phyloP scores from a whole-genome alignment of 2,888 invertebrate genomes.

The Erebia aethiops region DNA sequence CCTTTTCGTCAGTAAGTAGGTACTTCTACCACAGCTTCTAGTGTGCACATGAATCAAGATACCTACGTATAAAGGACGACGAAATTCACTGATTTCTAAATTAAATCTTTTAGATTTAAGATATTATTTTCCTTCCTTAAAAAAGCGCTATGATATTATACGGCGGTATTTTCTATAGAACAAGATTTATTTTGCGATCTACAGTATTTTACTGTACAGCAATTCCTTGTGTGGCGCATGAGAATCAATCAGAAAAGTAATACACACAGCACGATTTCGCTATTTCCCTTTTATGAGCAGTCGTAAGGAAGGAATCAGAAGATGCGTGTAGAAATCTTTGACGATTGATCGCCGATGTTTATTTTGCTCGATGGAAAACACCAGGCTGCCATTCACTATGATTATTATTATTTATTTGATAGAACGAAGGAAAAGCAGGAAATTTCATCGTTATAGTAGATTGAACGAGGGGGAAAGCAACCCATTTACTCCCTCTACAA shows the following conservation, averaged over 20 bases:
- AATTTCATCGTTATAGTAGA: background rate
- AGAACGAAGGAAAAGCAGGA: background rate
- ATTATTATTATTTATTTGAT: constrained; percentile 10
- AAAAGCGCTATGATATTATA: too few relatives aligned
- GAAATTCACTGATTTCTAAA: too few relatives aligned
- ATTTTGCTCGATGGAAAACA: constrained; percentile 27
- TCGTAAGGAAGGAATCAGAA: constrained; percentile 42
- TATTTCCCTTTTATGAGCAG: constrained; percentile 39
- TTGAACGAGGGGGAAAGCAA: background rate
- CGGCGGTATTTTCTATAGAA: too few relatives aligned
- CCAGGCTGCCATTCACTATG: constrained; percentile 8
- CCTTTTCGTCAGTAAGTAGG: too few relatives aligned
- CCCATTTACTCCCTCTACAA: too few relatives aligned
- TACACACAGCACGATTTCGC: constrained; percentile 33
- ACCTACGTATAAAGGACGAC: too few relatives aligned
- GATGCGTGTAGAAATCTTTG: constrained; percentile 38
- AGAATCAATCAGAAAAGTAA: constrained; percentile 39
- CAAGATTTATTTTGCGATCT: too few relatives aligned
- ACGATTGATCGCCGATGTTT: constrained; percentile 42
- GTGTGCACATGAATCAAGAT: too few relatives aligned
- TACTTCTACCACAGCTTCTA: too few relatives aligned
- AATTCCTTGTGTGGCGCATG: constrained; percentile 11
- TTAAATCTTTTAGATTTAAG: too few relatives aligned
- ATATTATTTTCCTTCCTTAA: too few relatives aligned
- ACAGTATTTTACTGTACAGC: background rate